Evolutionary conservation across 23 tunicate genomes (phyloP), one percentile per base, ranked within the genome.

Genomic region (Ascidia mentula): DNA sequence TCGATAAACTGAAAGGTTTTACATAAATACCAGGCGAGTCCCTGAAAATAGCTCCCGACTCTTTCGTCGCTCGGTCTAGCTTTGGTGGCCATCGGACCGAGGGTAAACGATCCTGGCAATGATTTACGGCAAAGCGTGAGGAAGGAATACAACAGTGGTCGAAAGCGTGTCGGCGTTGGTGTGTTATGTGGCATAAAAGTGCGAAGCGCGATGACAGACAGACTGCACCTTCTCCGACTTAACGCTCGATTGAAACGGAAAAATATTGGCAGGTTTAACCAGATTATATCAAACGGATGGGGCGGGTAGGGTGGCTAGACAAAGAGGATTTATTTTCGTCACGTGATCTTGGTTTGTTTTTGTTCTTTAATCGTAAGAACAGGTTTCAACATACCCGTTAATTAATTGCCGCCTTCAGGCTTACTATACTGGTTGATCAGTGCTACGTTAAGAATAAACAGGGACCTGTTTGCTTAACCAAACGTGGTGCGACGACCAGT

Each of bases 131-230:
- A 28, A 53, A 28, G 65, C 65, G 65, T 53, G 65, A 53, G 65
- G 28, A 28, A 53, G 28, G 24, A 53, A 26, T 20, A 53, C 22
- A 53, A 53, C 65, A 53, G 4, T 26, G 24, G 65, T 28, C 65
- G 65, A 53, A 53, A 53, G 65, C 65, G 65, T 53, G 65, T 53
- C 65, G 28, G 65, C 65, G n/a, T 53, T 28, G 65, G 65, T 28
- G 24, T 53, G 65, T 53, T n/a, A 53, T 53, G 65, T 53, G 65
- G 65, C 65, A 53, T 26, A 53, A 53, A 53, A 53, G 65, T 53
- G 65, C 24, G 65, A 53, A 53, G 13, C n/a, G n/a, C 28, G 65
- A 53, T 53, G 65, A 53, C 65, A 53, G 65, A 53, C 65, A 53
- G 65, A 28, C 65, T 53, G 24, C 65, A 53, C 65, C 65, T 53